phyloP scores from a whole-genome alignment of 2,797 vertebrate species.

The Gadopsis bispinosus region DNA sequence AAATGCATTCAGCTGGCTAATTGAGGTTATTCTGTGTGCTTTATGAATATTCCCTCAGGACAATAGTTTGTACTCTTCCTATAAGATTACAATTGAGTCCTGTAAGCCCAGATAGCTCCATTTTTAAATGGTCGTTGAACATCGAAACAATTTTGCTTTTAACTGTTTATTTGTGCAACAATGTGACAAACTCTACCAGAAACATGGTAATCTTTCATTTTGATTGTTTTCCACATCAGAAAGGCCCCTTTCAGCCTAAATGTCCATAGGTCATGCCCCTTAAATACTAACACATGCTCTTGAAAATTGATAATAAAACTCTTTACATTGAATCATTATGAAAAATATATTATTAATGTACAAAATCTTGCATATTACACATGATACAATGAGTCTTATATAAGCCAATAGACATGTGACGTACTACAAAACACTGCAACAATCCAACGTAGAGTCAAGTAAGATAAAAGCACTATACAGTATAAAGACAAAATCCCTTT shows the following conservation, averaged over 20 bases:
- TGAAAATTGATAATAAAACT: constrained; percentile 84
- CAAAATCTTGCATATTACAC: constrained; percentile 87
- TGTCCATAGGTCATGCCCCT: constrained; percentile 74
- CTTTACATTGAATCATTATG: constrained; percentile 81
- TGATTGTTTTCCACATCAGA: constrained; percentile 82
- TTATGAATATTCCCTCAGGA: constrained; percentile 47
- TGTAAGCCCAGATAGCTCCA: constrained; percentile 12
- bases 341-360: constrained; percentile 89
- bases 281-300: constrained; percentile 84
- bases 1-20: constrained; percentile 66
- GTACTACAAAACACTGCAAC: constrained; percentile 80
- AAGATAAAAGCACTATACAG: constrained; percentile 74
- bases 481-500: constrained; percentile 59
- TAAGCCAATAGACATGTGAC: constrained; percentile 77
- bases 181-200: constrained; percentile 83
- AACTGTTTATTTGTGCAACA: constrained; percentile 84
- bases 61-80: constrained; percentile 41
- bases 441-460: constrained; percentile 71
- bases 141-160: constrained; percentile 54
- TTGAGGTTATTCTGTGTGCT: constrained; percentile 66
- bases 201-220: constrained; percentile 78
- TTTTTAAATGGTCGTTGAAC: constrained; percentile 21
- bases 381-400: constrained; percentile 83
- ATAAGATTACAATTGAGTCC: constrained; percentile 35
- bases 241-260: constrained; percentile 47